Percentiles rank a stretch among this genome's conserved stretches.
These are phyloP conservation scores for Australoheros scitulus DNA, from an alignment of 2,113 vertebrate genomes.

Conservation along the genomic window DNA sequence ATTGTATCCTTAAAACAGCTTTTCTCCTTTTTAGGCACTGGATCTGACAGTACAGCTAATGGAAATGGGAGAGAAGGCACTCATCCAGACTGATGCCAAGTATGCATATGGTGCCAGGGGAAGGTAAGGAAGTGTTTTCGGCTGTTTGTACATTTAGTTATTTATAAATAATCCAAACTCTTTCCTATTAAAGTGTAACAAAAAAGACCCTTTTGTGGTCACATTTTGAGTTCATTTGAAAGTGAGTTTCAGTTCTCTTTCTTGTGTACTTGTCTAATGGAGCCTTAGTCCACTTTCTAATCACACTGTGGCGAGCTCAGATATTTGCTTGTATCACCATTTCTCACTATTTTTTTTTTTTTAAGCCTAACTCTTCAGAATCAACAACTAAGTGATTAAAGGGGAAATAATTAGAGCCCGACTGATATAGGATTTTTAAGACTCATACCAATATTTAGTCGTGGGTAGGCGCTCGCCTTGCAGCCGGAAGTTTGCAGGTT, in stretches of 20 bases:
- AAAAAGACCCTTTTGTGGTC: neutral
- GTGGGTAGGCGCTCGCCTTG: too few species aligned
- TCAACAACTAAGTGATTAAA: too few species aligned
- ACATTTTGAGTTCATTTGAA: neutral
- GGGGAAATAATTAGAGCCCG: too few species aligned
- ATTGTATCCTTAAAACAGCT: neutral
- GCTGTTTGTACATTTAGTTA: neutral
- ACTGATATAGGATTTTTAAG: too few species aligned
- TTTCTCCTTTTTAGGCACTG: slow-evolving; percentile 81
- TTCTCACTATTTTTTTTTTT: neutral
- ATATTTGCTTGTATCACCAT: neutral
- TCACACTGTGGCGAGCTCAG: neutral
- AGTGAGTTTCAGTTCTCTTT: neutral
- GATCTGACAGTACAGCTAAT: slow-evolving; percentile 92
- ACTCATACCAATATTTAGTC: too few species aligned
- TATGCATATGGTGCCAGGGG: slow-evolving; percentile 90
- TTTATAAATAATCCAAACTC: neutral
- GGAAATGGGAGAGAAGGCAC: slow-evolving; percentile 87
- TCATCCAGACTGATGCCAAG: slow-evolving; percentile 86
- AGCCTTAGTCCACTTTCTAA: neutral
- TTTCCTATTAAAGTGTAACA: neutral
- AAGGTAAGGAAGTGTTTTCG: slow-evolving; percentile 79
- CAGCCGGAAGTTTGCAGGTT: too few species aligned
- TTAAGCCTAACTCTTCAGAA: too few species aligned
- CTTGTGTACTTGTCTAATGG: neutral